Percentiles rank a stretch among this genome's conserved stretches.
phyloP scores from a whole-genome alignment of 1,140 invertebrate species.

The Paracyclopina nana region DNA sequence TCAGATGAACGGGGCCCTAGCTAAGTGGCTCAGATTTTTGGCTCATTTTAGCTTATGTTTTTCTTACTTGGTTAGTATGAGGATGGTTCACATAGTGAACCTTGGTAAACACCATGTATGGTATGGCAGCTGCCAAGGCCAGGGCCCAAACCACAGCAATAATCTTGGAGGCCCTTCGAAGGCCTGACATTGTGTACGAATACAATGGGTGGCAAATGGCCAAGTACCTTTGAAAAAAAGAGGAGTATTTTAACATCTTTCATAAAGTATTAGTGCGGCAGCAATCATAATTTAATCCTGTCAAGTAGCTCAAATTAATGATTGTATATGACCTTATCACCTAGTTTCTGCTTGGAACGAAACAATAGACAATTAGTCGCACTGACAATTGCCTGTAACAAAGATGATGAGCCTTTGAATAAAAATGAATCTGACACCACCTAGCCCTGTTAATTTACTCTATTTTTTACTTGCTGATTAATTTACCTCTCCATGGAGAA shows the following conservation, averaged over 20 bases:
- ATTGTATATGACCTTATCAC: too few relatives aligned
- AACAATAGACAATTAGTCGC: conserved; percentile 22
- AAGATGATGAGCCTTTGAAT: not conserved
- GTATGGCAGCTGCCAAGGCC: conserved; percentile 49
- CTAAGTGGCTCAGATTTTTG: too few relatives aligned
- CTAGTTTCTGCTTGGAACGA: too few relatives aligned
- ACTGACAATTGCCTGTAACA: conserved; percentile 24
- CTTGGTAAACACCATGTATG: conserved; percentile 39
- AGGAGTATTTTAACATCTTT: too few relatives aligned
- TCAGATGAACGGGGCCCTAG: too few relatives aligned
- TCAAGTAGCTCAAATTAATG: too few relatives aligned
- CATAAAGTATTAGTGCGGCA: too few relatives aligned
- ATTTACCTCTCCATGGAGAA: conserved; percentile 43
- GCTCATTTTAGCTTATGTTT: too few relatives aligned
- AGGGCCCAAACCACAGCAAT: conserved; percentile 56
- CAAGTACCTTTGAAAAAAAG: too few relatives aligned
- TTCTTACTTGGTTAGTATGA: conserved; percentile 16
- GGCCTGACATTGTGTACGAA: conserved; percentile 47
- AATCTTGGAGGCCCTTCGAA: conserved; percentile 54
- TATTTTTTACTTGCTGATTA: not conserved
- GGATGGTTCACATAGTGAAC: conserved; percentile 21
- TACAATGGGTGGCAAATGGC: conserved; percentile 77
- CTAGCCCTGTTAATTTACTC: not conserved
- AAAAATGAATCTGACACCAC: not conserved
- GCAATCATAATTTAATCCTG: too few relatives aligned